Conservation (phyloP, 2,113 vertebrate genomes). For the Burhinus bistriatus region DNA sequence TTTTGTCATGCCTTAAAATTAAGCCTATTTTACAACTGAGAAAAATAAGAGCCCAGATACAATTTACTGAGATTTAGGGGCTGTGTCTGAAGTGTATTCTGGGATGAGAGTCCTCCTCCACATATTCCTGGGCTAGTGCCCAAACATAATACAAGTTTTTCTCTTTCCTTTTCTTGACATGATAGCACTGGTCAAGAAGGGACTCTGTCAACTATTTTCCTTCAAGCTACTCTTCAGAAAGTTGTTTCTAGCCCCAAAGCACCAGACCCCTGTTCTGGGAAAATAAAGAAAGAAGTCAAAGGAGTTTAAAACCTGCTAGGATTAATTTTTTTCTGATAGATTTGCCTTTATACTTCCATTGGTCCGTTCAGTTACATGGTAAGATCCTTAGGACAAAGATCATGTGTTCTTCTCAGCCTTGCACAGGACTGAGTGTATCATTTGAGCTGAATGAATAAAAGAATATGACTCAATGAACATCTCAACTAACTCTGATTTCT, state of each 20-base stretch:
- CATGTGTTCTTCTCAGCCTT: neutral
- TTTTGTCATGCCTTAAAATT: constrained; percentile 29
- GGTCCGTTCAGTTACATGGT: neutral
- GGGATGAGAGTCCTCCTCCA: constrained; percentile 13
- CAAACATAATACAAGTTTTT: neutral
- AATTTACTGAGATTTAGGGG: constrained; percentile 33
- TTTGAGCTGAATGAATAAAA: neutral
- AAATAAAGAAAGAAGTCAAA: neutral
- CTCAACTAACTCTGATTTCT: neutral
- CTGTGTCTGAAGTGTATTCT: constrained; percentile 1
- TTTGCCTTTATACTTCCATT: neutral
- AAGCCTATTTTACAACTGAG: constrained; percentile 44
- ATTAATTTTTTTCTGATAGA: neutral
- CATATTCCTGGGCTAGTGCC: neutral
- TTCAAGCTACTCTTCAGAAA: neutral
- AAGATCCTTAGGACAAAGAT: neutral
- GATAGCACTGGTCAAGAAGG: neutral
- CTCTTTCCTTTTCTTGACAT: neutral
- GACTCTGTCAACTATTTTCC: neutral
- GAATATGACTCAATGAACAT: neutral
- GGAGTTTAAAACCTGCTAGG: neutral
- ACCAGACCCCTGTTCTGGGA: neutral
- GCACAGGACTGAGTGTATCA: neutral
- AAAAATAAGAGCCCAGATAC: constrained; percentile 18
- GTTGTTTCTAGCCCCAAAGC: neutral